A percentile compares a stretch with the other conserved stretches of the same genome.
Evolutionary conservation across 1,140 invertebrate genomes (phyloP).

Genomic region (Neodiprion virginianus): DNA sequence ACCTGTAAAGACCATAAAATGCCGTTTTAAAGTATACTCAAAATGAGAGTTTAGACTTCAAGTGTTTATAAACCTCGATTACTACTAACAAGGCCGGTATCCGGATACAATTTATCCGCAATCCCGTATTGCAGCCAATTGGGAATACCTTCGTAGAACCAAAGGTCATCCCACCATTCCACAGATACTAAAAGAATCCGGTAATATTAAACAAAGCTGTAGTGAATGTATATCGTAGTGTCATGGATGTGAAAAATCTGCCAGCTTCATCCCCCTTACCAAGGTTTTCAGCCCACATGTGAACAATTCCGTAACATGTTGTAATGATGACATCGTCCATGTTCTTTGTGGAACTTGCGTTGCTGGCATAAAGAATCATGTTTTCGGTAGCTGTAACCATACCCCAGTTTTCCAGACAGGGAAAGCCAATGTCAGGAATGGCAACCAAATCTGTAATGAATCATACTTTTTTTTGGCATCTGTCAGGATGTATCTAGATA

Average conservation of each 20-base stretch:
- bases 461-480: not conserved
- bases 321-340: constrained; percentile 81
- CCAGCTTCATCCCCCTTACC: constrained; percentile 57
- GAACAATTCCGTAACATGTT: constrained; percentile 90
- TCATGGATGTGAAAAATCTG: not conserved
- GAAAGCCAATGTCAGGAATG: constrained; percentile 91
- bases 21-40: constrained; percentile 16
- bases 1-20: constrained; percentile 48
- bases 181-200: constrained; percentile 74
- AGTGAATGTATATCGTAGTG: constrained; percentile 9
- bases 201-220: constrained; percentile 21
- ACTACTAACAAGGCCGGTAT: constrained; percentile 81
- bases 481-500: constrained; percentile 6
- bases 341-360: constrained; percentile 73
- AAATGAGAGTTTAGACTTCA: no score
- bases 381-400: constrained; percentile 85
- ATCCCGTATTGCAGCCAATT: constrained; percentile 86
- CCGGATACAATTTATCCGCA: constrained; percentile 72
- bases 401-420: constrained; percentile 95
- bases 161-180: constrained; percentile 93
- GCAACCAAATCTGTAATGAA: constrained; percentile 83
- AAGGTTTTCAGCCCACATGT: constrained; percentile 91
- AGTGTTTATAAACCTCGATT: constrained; percentile 9
- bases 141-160: constrained; percentile 93
- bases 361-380: constrained; percentile 76